Percentiles rank a stretch among this genome's conserved stretches.
Conservation (phyloP, 2,113 vertebrate species). For the Epinephelus cyanopodus region DNA sequence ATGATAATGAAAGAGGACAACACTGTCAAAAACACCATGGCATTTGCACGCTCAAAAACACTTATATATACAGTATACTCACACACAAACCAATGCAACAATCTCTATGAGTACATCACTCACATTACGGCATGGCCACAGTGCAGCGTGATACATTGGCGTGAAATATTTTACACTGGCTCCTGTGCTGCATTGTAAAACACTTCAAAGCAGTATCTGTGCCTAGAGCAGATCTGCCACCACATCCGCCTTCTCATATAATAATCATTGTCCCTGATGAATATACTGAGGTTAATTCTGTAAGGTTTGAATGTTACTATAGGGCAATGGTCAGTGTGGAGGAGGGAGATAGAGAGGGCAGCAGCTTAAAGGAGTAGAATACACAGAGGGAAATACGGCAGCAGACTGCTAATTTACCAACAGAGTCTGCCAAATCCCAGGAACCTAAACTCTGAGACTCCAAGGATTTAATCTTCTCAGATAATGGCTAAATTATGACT, state of each 20-base stretch:
- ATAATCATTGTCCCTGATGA: neutral
- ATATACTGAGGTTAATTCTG: neutral
- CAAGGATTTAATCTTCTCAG: slow-evolving; percentile 32
- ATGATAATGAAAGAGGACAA: slow-evolving; percentile 53
- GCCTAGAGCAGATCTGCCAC: slow-evolving; percentile 12
- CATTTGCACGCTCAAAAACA: slow-evolving; percentile 56
- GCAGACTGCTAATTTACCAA: slow-evolving; percentile 68
- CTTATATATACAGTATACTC: slow-evolving; percentile 37
- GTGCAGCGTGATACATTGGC: slow-evolving; percentile 17
- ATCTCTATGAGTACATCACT: slow-evolving; percentile 32
- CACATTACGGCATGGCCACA: slow-evolving; percentile 44
- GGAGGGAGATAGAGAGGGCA: slow-evolving; percentile 65
- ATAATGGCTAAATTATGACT: slow-evolving; percentile 21
- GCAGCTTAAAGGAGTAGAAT: slow-evolving; percentile 71
- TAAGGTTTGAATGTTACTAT: slow-evolving; percentile 34
- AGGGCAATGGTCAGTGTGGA: slow-evolving; percentile 47
- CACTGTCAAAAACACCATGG: slow-evolving; percentile 51
- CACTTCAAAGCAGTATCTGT: slow-evolving; percentile 19
- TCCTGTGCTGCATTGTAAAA: neutral
- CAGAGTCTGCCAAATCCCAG: slow-evolving; percentile 73
- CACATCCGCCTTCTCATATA: neutral
- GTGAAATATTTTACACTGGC: slow-evolving; percentile 8
- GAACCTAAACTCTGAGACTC: slow-evolving; percentile 22
- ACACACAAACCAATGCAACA: slow-evolving; percentile 41
- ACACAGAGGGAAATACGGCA: slow-evolving; percentile 72